Evolutionary conservation across 2,113 vertebrate species (phyloP).

Genomic region (Oryzias melastigma): DNA sequence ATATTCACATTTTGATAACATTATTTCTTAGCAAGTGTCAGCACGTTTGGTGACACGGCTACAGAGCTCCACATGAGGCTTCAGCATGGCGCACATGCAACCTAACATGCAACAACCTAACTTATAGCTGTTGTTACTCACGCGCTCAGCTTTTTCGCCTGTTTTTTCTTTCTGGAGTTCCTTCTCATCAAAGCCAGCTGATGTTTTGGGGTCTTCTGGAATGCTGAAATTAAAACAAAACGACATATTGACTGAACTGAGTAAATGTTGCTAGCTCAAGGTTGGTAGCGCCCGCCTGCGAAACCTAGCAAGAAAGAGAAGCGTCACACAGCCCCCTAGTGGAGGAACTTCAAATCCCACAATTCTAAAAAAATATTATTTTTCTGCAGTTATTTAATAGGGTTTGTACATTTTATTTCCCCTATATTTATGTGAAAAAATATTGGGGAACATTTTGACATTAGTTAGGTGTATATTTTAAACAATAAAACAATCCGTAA

Average conservation of each 20-base stretch:
- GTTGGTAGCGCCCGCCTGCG: conserved; percentile 21
- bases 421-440: too few relatives aligned
- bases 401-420: too few relatives aligned
- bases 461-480: not conserved
- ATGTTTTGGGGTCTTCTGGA: conserved; percentile 20
- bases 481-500: not conserved
- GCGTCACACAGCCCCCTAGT: not conserved
- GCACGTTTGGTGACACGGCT: not conserved
- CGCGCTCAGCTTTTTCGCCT: conserved; percentile 22
- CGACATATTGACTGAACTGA: conserved; percentile 61
- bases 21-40: too few relatives aligned
- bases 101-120: not conserved
- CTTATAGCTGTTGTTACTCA: conserved; percentile 51
- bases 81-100: too few relatives aligned
- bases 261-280: not conserved
- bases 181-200: conserved; percentile 4
- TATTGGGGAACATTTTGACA: not conserved
- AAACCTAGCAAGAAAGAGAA: not conserved
- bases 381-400: too few relatives aligned
- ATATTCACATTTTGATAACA: too few relatives aligned
- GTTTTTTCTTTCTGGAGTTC: conserved; percentile 12
- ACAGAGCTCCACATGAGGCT: not conserved
- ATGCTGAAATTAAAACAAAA: conserved; percentile 80
- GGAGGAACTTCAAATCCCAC: conserved; percentile 61
- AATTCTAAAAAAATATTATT: not conserved